Conservation (phyloP, 2,888 invertebrate species). For the Zootermopsis nevadensis region DNA sequence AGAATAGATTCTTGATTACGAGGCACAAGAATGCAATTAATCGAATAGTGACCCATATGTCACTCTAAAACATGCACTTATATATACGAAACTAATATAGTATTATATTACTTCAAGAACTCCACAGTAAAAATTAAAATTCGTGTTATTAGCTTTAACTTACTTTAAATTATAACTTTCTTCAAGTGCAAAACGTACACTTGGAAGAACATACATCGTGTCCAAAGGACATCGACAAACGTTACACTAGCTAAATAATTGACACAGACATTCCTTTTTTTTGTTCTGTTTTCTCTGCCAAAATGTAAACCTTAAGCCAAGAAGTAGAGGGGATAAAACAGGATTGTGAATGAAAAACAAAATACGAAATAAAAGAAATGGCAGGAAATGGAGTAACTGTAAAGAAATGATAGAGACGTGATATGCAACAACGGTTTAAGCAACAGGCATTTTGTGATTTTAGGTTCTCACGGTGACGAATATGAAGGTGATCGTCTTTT, state of each 20-base stretch:
- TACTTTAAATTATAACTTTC: no score
- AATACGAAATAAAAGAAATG: background rate
- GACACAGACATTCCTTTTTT: background rate
- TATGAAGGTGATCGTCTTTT: no score
- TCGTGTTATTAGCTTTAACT: no score
- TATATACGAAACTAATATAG: no score
- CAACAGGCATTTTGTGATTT: background rate
- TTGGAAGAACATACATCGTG: background rate
- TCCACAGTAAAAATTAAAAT: no score
- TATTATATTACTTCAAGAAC: no score
- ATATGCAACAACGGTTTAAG: background rate
- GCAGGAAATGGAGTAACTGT: background rate
- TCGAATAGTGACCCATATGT: no score
- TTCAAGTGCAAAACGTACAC: no score
- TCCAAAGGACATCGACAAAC: background rate
- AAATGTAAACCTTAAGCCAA: constrained; percentile 3
- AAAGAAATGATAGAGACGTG: background rate
- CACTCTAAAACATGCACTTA: no score
- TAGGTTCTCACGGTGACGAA: no score
- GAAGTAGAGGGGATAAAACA: background rate
- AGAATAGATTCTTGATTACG: no score
- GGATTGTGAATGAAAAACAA: constrained; percentile 13
- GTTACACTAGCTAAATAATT: background rate
- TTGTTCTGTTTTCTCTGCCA: background rate
- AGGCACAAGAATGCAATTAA: no score